These are phyloP conservation scores for Odontocolon sp. DNA, from an alignment of 2,888 invertebrate genomes.

Conservation along the genomic window DNA sequence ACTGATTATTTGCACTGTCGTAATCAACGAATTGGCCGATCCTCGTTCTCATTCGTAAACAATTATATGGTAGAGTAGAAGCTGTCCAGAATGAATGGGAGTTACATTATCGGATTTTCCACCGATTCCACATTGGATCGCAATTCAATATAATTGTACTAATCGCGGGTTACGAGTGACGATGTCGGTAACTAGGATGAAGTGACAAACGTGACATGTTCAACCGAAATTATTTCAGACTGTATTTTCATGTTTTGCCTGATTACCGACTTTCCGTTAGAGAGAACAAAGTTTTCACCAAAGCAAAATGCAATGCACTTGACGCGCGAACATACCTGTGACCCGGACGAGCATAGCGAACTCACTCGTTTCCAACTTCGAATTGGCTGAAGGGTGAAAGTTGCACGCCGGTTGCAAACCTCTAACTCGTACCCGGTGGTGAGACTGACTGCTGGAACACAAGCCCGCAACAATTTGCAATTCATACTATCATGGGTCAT, in stretches of 20 bases:
- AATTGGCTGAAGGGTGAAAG: conserved; percentile 51
- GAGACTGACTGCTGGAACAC: conserved; percentile 8
- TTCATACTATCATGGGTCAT: conserved; percentile 55
- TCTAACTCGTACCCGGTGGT: conserved; percentile 10
- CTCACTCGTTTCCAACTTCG: conserved; percentile 40
- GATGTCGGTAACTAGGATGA: background rate
- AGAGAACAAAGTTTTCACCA: conserved; percentile 17
- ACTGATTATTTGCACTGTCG: conserved; percentile 44
- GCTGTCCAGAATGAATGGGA: background rate
- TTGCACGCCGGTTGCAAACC: conserved; percentile 50
- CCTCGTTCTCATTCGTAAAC: conserved; percentile 10
- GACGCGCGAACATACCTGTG: conserved; percentile 9
- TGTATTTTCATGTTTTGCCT: background rate
- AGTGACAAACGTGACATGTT: background rate
- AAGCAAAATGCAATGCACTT: conserved; percentile 14
- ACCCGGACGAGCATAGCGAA: conserved; percentile 19
- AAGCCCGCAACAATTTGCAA: conserved; percentile 62
- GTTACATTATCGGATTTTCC: conserved; percentile 14
- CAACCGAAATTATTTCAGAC: background rate
- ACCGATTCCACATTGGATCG: too few species aligned
- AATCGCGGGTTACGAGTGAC: background rate
- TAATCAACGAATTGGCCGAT: conserved; percentile 43
- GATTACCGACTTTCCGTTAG: conserved; percentile 14
- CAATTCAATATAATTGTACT: too few species aligned
- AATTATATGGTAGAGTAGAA: conserved; percentile 16